phyloP scores from a whole-genome alignment of 1,140 invertebrate species.

The Solenopsis invicta region DNA sequence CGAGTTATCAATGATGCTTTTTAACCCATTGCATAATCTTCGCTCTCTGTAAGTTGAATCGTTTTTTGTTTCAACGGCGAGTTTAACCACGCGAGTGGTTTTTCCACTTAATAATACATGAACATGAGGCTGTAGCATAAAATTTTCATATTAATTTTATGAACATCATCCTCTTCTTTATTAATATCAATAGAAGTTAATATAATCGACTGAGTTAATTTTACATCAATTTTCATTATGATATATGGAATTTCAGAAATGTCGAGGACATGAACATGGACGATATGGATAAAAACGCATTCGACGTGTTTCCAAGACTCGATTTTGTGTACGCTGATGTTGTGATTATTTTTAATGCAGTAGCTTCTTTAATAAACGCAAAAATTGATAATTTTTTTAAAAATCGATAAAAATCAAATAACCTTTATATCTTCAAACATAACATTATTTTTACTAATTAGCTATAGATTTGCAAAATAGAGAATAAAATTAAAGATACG shows the following conservation, averaged over 20 bases:
- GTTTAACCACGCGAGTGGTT: background rate
- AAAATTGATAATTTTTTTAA: background rate
- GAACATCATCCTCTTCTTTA: background rate
- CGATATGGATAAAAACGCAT: constrained; percentile 87
- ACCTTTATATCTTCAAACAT: background rate
- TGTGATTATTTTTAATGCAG: background rate
- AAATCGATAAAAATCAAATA: background rate
- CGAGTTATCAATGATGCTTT: constrained; percentile 72
- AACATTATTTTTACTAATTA: background rate
- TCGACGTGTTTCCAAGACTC: constrained; percentile 87
- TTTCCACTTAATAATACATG: background rate
- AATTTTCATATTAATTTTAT: constrained; percentile 22
- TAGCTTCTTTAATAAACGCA: background rate
- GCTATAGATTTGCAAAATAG: background rate
- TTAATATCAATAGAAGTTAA: constrained; percentile 29
- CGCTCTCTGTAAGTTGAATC: constrained; percentile 81
- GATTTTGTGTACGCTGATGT: constrained; percentile 85
- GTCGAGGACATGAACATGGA: constrained; percentile 88
- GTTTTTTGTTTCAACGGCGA: background rate
- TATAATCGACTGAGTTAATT: background rate
- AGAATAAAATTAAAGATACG: background rate
- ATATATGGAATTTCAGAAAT: constrained; percentile 79
- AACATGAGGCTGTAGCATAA: background rate
- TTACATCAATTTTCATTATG: background rate
- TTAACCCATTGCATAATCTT: constrained; percentile 79